Conservation (phyloP, 2,888 invertebrate genomes). For the Graphium colonna region DNA sequence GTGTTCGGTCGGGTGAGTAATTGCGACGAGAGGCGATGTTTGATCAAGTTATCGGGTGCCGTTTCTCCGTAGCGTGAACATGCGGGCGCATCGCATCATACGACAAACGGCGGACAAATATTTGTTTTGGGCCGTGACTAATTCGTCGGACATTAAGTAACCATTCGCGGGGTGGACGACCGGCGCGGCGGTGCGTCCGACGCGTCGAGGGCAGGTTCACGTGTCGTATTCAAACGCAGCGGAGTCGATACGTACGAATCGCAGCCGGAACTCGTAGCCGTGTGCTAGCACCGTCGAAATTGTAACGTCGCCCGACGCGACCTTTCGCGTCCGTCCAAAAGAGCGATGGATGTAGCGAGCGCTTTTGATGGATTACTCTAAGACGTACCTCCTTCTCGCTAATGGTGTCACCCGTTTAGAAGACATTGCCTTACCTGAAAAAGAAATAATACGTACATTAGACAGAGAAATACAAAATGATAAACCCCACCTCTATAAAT, state of each 20-base stretch:
- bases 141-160: conserved; percentile 69
- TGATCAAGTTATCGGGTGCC: conserved; percentile 38
- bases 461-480: background rate
- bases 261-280: conserved; percentile 19
- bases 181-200: conserved; percentile 67
- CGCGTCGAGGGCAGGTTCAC: conserved; percentile 49
- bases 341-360: conserved; percentile 22
- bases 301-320: conserved; percentile 47
- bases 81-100: conserved; percentile 44
- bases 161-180: conserved; percentile 54
- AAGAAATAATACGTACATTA: conserved; percentile 34
- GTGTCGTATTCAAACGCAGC: conserved; percentile 43
- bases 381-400: conserved; percentile 59
- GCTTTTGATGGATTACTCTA: conserved; percentile 51
- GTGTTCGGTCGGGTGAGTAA: conserved; percentile 19
- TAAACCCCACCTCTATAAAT: background rate
- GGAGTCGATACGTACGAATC: conserved; percentile 21
- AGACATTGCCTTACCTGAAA: conserved; percentile 78
- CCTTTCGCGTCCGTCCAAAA: conserved; percentile 33
- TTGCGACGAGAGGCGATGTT: conserved; percentile 27
- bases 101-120: conserved; percentile 53
- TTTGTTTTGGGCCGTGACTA: conserved; percentile 62
- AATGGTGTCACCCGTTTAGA: conserved; percentile 67
- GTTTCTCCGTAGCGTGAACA: conserved; percentile 44
- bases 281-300: conserved; percentile 29